These are phyloP conservation scores for Brachylomia viminalis DNA, from an alignment of 2,888 invertebrate genomes.

Conservation along the genomic window DNA sequence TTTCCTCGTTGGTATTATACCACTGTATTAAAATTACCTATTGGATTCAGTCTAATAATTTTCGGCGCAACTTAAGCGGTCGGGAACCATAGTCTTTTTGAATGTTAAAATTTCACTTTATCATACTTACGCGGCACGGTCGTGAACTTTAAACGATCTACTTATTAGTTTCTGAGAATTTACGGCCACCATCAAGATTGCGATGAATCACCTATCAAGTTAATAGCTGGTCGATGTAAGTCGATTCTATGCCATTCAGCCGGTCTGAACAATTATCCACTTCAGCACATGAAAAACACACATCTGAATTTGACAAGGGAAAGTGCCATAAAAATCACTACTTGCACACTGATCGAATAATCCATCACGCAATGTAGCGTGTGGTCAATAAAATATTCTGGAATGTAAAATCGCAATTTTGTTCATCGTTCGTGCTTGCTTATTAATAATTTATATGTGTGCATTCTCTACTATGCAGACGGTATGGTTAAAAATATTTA, in stretches of 20 bases:
- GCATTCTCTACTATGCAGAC: slow-evolving; percentile 34
- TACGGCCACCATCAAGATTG: slow-evolving; percentile 66
- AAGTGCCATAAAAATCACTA: slow-evolving; percentile 77
- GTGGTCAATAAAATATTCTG: slow-evolving; percentile 69
- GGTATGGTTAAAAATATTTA: slow-evolving; percentile 46
- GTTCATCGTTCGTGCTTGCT: slow-evolving; percentile 60
- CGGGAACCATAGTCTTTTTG: neutral
- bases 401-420: slow-evolving; percentile 66
- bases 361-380: slow-evolving; percentile 82
- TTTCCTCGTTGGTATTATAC: neutral
- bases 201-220: slow-evolving; percentile 71
- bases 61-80: neutral
- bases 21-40: slow-evolving; percentile 11
- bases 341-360: slow-evolving; percentile 76
- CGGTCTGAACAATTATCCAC: slow-evolving; percentile 70
- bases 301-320: slow-evolving; percentile 76
- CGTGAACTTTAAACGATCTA: slow-evolving; percentile 64
- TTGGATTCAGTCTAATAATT: slow-evolving; percentile 33
- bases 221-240: slow-evolving; percentile 59
- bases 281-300: slow-evolving; percentile 68
- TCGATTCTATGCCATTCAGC: slow-evolving; percentile 66
- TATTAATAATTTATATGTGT: slow-evolving; percentile 51
- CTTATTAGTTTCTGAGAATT: slow-evolving; percentile 70
- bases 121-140: slow-evolving; percentile 26
- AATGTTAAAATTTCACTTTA: slow-evolving; percentile 33